A percentile compares a stretch with the other conserved stretches of the same genome.
phyloP scores from a whole-genome alignment of 2,113 vertebrate species.

The Cettia cetti region DNA sequence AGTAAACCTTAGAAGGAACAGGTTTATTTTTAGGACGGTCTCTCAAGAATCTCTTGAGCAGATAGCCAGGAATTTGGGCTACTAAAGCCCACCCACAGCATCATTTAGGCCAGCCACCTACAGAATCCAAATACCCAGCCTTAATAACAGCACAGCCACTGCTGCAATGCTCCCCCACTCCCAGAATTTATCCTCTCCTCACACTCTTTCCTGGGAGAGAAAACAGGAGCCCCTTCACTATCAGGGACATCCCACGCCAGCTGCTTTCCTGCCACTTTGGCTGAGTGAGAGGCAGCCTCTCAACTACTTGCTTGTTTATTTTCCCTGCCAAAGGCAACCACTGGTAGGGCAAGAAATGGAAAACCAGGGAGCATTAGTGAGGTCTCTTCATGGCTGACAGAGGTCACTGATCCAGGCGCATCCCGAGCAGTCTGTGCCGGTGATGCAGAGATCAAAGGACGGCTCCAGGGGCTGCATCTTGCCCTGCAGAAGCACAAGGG shows the following conservation, averaged over 20 bases:
- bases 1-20: neutral
- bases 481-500: neutral
- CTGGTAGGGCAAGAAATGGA: neutral
- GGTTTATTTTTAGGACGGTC: neutral
- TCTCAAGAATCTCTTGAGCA: neutral
- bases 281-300: neutral
- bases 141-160: neutral
- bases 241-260: neutral
- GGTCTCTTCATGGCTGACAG: neutral
- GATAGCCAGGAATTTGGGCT: neutral
- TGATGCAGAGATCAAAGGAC: neutral
- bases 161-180: neutral
- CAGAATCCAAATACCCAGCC: neutral
- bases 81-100: neutral
- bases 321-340: neutral
- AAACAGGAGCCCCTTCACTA: neutral
- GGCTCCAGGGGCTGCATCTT: accelerated
- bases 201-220: neutral
- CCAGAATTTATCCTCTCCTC: neutral
- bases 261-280: accelerated
- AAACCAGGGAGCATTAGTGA: neutral
- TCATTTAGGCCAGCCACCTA: neutral
- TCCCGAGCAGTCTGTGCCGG: neutral
- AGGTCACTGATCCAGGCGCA: neutral
- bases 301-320: neutral